Conservation (phyloP, 2,797 vertebrate genomes). For the Iguana delicatissima region DNA sequence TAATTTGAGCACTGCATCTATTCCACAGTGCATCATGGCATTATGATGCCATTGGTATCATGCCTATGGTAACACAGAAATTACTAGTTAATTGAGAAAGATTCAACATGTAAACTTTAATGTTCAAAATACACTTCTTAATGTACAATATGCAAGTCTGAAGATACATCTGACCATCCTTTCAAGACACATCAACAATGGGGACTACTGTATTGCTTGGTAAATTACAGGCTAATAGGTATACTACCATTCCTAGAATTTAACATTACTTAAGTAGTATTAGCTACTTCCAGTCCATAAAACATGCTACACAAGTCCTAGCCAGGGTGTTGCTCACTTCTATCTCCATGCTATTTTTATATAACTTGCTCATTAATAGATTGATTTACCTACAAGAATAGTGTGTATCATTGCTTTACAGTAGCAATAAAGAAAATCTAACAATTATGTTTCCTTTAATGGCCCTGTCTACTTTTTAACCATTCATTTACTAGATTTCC, state of each 20-base stretch:
- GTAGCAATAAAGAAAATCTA: neutral
- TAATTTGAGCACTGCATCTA: neutral
- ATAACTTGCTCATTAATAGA: neutral
- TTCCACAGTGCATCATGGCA: neutral
- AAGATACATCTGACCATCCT: neutral
- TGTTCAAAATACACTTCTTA: neutral
- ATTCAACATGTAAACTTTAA: neutral
- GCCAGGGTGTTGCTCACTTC: neutral
- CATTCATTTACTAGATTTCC: neutral
- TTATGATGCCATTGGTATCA: neutral
- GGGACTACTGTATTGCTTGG: neutral
- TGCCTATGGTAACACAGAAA: neutral
- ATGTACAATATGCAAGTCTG: neutral
- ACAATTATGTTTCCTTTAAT: neutral
- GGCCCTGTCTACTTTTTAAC: neutral
- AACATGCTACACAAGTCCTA: neutral
- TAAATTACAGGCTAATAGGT: neutral
- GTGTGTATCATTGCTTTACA: neutral
- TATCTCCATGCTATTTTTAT: neutral
- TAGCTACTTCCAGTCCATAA: neutral
- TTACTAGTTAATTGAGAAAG: neutral
- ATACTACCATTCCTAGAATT: neutral
- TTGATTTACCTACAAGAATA: neutral
- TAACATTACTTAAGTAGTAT: neutral
- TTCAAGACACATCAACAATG: neutral